A percentile compares a stretch with the other conserved stretches of the same genome.
Conservation (phyloP, 2,888 invertebrate genomes). For the Platerodrilus igneus region DNA sequence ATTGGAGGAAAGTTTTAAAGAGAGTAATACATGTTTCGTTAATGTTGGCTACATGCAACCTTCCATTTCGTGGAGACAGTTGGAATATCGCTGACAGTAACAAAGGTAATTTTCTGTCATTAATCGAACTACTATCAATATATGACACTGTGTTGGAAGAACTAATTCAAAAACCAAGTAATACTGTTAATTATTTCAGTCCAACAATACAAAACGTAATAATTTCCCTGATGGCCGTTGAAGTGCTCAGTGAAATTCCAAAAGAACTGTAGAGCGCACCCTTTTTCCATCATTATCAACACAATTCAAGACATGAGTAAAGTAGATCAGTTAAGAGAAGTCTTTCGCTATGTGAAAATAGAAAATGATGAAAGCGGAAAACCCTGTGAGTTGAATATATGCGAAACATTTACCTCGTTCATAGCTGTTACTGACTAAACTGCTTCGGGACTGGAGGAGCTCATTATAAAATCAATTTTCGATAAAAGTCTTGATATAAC, state of each 20-base stretch:
- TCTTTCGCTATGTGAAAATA: conserved; percentile 25
- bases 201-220: conserved; percentile 37
- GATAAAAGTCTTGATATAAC: neutral
- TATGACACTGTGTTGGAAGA: conserved; percentile 3
- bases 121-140: neutral
- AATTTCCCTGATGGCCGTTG: conserved; percentile 33
- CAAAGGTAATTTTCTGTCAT: neutral
- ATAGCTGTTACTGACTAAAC: conserved; percentile 14
- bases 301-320: conserved; percentile 29
- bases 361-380: conserved; percentile 21
- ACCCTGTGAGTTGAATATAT: conserved; percentile 27
- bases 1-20: neutral
- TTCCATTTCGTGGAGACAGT: conserved; percentile 1
- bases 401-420: conserved; percentile 16
- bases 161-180: neutral
- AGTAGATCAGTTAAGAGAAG: conserved; percentile 22
- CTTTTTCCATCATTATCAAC: conserved; percentile 14
- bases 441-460: conserved; percentile 20
- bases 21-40: conserved; percentile 3
- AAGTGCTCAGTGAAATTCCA: conserved; percentile 30
- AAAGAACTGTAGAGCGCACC: conserved; percentile 9
- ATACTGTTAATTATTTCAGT: conserved; percentile 3
- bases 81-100: too few species aligned
- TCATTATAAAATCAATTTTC: neutral
- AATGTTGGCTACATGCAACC: neutral